Evolutionary conservation across 2,888 invertebrate genomes (phyloP).

Genomic region (Archips crataeganus): DNA sequence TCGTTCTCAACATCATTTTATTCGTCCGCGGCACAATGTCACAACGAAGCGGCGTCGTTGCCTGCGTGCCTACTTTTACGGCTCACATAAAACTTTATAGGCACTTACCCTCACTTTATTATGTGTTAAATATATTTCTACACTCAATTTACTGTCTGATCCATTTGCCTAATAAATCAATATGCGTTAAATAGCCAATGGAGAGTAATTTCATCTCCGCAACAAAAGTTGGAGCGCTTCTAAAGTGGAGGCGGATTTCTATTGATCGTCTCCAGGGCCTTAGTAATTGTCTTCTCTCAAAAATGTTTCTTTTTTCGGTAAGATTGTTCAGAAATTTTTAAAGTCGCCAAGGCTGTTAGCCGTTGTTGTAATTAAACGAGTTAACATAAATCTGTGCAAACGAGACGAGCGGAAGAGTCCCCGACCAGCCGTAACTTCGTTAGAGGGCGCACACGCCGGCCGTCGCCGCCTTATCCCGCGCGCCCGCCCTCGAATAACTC

Average conservation of each 20-base stretch:
- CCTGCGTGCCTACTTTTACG: slow-evolving; percentile 60
- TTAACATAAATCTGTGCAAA: slow-evolving; percentile 67
- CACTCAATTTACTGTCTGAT: slow-evolving; percentile 56
- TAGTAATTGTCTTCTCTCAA: slow-evolving; percentile 38
- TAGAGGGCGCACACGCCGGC: slow-evolving; percentile 55
- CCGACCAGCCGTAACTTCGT: slow-evolving; percentile 66
- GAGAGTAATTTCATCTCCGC: slow-evolving; percentile 18
- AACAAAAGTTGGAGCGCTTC: slow-evolving; percentile 36
- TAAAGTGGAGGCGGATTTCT: slow-evolving; percentile 46
- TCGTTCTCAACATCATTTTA: slow-evolving; percentile 40
- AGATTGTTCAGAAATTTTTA: slow-evolving; percentile 50
- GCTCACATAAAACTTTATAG: slow-evolving; percentile 64
- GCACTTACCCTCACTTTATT: slow-evolving; percentile 60
- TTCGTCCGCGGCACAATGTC: slow-evolving; percentile 54
- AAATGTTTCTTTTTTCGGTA: slow-evolving; percentile 43
- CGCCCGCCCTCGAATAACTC: slow-evolving; percentile 50
- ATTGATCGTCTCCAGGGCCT: slow-evolving; percentile 47
- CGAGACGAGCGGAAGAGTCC: slow-evolving; percentile 61
- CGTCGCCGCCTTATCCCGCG: slow-evolving; percentile 45
- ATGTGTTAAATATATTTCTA: slow-evolving; percentile 64
- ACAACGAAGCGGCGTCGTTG: slow-evolving; percentile 52
- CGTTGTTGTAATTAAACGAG: slow-evolving; percentile 64
- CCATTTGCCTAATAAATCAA: slow-evolving; percentile 55
- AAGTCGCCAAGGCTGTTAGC: slow-evolving; percentile 52
- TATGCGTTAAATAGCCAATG: slow-evolving; percentile 19